Evolutionary conservation across 1,140 invertebrate genomes (phyloP).

Genomic region (Drosophila ananassae): DNA sequence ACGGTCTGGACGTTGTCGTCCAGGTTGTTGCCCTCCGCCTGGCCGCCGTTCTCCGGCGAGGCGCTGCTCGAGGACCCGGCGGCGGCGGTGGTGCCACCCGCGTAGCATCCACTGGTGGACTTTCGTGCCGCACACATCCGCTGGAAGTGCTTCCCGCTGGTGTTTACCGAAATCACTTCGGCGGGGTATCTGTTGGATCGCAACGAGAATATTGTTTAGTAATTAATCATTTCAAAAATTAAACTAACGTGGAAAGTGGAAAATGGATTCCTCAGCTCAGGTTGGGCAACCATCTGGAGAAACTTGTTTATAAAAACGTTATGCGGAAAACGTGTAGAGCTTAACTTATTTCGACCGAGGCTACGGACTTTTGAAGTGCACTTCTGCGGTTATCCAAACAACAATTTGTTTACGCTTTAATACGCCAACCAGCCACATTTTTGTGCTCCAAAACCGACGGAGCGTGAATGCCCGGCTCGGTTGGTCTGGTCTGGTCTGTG

Average conservation of each 20-base stretch:
- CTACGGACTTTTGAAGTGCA: slow-evolving; percentile 53
- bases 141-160: slow-evolving; percentile 93
- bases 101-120: slow-evolving; percentile 87
- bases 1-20: slow-evolving; percentile 86
- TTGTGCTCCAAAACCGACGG: slow-evolving; percentile 60
- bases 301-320: too few species aligned
- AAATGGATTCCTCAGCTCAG: too few species aligned
- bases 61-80: slow-evolving; percentile 79
- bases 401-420: slow-evolving; percentile 60
- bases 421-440: slow-evolving; percentile 56
- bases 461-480: slow-evolving; percentile 55
- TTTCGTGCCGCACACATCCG: slow-evolving; percentile 93
- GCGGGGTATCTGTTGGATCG: slow-evolving; percentile 89
- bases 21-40: slow-evolving; percentile 79
- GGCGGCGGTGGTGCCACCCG: slow-evolving; percentile 83
- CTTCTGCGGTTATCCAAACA: slow-evolving; percentile 55
- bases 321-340: too few species aligned
- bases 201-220: neutral
- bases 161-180: slow-evolving; percentile 93
- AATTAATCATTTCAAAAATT: slow-evolving; percentile 13
- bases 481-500: slow-evolving; percentile 1
- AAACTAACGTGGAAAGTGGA: neutral
- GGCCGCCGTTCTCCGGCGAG: slow-evolving; percentile 72
- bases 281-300: too few species aligned
- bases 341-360: neutral